Conservation (phyloP, 1,140 invertebrate genomes). For the Danaus melanippus region DNA sequence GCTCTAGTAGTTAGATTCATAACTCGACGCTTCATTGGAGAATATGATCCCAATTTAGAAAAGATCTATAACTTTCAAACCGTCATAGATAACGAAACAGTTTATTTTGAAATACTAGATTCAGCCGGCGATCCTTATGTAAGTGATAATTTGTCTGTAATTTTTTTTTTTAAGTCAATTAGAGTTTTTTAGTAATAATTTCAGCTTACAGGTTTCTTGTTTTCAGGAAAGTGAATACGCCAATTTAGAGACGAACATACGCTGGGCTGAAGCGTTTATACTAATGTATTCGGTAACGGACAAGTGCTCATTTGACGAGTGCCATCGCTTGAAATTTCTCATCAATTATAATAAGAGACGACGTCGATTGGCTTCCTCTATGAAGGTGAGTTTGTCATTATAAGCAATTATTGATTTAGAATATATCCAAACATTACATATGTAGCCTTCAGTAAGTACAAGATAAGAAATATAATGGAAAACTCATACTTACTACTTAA, state of each 20-base stretch:
- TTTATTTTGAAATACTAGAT: conserved; percentile 85
- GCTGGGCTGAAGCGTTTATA: conserved; percentile 89
- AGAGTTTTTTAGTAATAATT: too few species aligned
- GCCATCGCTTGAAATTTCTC: conserved; percentile 83
- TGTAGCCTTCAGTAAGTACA: too few species aligned
- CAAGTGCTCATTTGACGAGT: conserved; percentile 88
- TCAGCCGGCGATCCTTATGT: conserved; percentile 82
- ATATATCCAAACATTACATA: too few species aligned
- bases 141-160: conserved; percentile 50
- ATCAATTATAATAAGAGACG: conserved; percentile 84
- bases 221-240: conserved; percentile 78
- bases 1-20: conserved; percentile 87
- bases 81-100: conserved; percentile 82
- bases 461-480: too few species aligned
- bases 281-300: conserved; percentile 89
- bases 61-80: conserved; percentile 84
- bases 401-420: too few species aligned
- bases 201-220: neutral
- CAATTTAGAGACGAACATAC: conserved; percentile 82
- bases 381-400: conserved; percentile 33
- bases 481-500: too few species aligned
- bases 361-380: conserved; percentile 69
- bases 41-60: conserved; percentile 86
- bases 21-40: conserved; percentile 86
- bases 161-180: too few species aligned